phyloP scores from a whole-genome alignment of 2,797 vertebrate species.

The Myoxocephalus aenaeus region DNA sequence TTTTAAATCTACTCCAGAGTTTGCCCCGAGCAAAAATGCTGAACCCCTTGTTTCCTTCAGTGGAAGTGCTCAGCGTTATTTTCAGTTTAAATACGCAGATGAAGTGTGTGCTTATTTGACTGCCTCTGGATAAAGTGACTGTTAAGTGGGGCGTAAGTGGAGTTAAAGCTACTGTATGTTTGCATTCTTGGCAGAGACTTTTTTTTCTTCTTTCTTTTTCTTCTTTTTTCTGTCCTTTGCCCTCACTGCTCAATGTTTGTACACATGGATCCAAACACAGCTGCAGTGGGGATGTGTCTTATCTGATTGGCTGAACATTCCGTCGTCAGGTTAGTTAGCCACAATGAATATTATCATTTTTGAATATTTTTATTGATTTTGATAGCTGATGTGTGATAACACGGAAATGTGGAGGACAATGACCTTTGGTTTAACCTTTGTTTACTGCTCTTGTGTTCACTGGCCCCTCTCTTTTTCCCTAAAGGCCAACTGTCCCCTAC shows the following conservation, averaged over 20 bases:
- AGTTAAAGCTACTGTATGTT: slow-evolving; percentile 14
- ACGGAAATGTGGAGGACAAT: neutral
- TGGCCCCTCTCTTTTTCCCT: neutral
- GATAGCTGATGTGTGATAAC: neutral
- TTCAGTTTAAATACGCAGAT: neutral
- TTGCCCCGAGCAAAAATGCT: neutral
- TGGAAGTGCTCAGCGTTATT: no score
- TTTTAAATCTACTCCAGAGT: neutral
- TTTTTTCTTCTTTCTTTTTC: neutral
- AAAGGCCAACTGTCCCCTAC: neutral
- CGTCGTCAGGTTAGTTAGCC: neutral
- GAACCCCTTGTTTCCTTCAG: neutral
- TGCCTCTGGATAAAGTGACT: neutral
- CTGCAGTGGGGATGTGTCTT: neutral
- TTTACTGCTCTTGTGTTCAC: neutral
- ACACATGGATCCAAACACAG: slow-evolving; percentile 6
- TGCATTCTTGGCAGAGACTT: neutral
- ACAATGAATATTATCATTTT: neutral
- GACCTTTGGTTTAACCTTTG: neutral
- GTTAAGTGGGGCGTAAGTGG: slow-evolving; percentile 1
- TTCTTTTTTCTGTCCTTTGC: neutral
- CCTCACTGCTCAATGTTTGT: neutral
- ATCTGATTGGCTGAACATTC: slow-evolving; percentile 48
- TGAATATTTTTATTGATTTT: neutral
- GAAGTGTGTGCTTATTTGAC: neutral